phyloP scores from a whole-genome alignment of 2,888 invertebrate genomes.

The Altica lythri region DNA sequence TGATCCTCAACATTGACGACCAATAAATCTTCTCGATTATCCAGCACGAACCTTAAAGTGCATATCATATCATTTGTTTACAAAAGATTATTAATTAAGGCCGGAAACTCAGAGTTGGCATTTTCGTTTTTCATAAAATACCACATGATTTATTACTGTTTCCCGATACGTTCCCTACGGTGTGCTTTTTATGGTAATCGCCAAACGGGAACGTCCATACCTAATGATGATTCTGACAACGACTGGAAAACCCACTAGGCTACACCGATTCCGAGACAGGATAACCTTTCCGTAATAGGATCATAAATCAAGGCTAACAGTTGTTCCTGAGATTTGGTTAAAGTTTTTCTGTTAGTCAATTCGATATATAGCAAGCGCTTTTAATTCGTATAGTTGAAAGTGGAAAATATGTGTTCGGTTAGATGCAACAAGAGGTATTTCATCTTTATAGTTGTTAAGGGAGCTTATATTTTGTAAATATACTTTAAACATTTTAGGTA shows the following conservation, averaged over 20 bases:
- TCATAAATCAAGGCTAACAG: slow-evolving; percentile 30
- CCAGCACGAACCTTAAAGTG: neutral
- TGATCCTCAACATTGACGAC: neutral
- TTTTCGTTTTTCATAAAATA: slow-evolving; percentile 21
- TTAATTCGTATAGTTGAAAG: neutral
- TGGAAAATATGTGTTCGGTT: no score
- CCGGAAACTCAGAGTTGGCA: slow-evolving; percentile 6
- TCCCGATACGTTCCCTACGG: slow-evolving; percentile 17
- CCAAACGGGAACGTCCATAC: slow-evolving; percentile 15
- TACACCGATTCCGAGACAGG: slow-evolving; percentile 23
- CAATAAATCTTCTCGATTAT: slow-evolving; percentile 5
- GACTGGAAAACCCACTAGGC: slow-evolving; percentile 8
- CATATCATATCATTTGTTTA: slow-evolving; percentile 15
- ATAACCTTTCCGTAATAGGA: slow-evolving; percentile 29
- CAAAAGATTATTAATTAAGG: slow-evolving; percentile 17
- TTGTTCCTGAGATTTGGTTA: slow-evolving; percentile 30
- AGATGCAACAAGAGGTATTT: no score
- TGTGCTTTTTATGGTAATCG: slow-evolving; percentile 27
- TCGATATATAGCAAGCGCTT: slow-evolving; percentile 6
- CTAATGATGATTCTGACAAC: slow-evolving; percentile 22
- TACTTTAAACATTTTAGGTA: no score
- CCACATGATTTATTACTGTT: slow-evolving; percentile 14
- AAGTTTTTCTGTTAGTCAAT: slow-evolving; percentile 14
- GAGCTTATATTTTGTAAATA: no score
- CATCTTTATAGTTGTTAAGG: no score